phyloP scores from a whole-genome alignment of 2,113 vertebrate species.

The Oreocharis arfaki region DNA sequence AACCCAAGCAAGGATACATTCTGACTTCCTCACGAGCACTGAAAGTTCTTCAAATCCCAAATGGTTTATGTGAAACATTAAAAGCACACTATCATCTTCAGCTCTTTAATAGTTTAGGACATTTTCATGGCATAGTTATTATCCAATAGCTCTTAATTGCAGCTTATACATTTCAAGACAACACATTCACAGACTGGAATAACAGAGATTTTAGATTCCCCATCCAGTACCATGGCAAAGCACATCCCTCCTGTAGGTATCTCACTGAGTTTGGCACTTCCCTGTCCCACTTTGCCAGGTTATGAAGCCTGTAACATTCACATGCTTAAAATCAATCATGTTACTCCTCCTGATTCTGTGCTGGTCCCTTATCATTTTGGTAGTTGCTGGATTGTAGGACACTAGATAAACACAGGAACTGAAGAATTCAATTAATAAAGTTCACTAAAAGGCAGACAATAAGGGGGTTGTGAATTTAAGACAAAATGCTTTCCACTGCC shows the following conservation, averaged over 20 bases:
- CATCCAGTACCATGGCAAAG: background rate
- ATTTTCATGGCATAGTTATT: conserved; percentile 73
- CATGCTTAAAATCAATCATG: background rate
- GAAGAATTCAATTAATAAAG: background rate
- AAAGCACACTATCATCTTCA: conserved; percentile 71
- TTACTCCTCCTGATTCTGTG: background rate
- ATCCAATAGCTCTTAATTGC: conserved; percentile 73
- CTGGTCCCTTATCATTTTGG: background rate
- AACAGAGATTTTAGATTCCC: conserved; percentile 27
- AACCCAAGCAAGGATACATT: conserved; percentile 70
- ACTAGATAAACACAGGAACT: background rate
- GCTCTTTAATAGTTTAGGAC: conserved; percentile 73
- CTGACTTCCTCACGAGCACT: conserved; percentile 55
- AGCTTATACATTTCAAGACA: conserved; percentile 64
- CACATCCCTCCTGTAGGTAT: background rate
- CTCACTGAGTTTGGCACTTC: background rate
- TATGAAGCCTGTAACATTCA: background rate
- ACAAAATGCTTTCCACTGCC: background rate
- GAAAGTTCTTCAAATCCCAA: conserved; percentile 75
- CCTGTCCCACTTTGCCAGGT: background rate
- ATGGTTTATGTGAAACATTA: conserved; percentile 73
- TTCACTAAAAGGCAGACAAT: background rate
- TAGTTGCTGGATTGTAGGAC: background rate
- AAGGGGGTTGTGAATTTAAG: background rate
- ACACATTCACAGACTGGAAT: conserved; percentile 35